Evolutionary conservation across 30 jellyfish, hydroid and myxozoan genomes (phyloP).

Genomic region (Catostylus mosaicus): DNA sequence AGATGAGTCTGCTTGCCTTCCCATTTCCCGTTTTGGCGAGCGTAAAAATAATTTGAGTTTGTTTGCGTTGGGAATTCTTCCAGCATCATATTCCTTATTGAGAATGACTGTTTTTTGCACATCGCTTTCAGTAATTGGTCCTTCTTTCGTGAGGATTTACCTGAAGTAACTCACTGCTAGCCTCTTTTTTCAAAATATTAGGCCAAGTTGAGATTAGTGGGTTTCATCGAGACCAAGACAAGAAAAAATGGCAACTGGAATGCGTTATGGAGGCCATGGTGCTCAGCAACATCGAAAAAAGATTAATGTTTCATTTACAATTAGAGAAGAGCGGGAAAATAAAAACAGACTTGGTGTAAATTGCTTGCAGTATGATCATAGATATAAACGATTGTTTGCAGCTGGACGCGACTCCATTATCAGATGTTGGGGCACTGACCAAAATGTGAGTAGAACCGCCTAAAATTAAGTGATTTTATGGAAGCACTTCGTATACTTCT

Average conservation of each 20-base stretch:
- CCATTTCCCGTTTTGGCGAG: too few species aligned
- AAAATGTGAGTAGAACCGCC: conserved; percentile 22
- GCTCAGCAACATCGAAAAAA: conserved; percentile 74
- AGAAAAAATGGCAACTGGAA: conserved; percentile 60
- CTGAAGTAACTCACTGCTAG: conserved; percentile 5
- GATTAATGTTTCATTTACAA: conserved; percentile 79
- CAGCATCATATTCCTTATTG: too few species aligned
- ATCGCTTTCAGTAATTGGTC: too few species aligned
- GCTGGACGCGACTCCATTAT: conserved; percentile 98
- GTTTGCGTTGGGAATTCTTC: too few species aligned
- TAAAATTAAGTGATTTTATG: too few species aligned
- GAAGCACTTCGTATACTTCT: too few species aligned
- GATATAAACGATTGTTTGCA: conserved; percentile 70
- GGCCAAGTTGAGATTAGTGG: too few species aligned
- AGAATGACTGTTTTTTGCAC: too few species aligned
- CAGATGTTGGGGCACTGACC: conserved; percentile 92
- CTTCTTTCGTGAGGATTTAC: neutral
- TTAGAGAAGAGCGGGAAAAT: conserved; percentile 85
- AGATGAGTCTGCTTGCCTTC: too few species aligned
- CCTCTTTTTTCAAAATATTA: neutral
- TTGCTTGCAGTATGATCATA: conserved; percentile 87
- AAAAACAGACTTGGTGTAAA: conserved; percentile 90
- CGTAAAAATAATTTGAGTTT: too few species aligned
- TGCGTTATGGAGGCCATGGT: conserved; percentile 42
- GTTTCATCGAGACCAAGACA: too few species aligned